phyloP scores from a whole-genome alignment of 2,888 invertebrate genomes.

The Chrysolina americana region DNA sequence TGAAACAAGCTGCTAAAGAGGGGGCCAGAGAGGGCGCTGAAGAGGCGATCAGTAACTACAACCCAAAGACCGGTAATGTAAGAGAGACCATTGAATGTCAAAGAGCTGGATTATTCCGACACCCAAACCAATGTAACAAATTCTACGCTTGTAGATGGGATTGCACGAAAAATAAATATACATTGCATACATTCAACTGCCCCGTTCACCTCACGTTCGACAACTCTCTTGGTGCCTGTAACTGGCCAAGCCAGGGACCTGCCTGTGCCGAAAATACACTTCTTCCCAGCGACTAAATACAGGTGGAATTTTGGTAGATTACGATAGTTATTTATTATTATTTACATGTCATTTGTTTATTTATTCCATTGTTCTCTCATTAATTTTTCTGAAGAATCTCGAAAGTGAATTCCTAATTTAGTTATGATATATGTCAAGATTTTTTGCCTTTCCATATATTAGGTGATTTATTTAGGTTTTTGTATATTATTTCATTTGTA shows the following conservation, averaged over 20 bases:
- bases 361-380: slow-evolving; percentile 51
- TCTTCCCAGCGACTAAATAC: slow-evolving; percentile 62
- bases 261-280: slow-evolving; percentile 81
- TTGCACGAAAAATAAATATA: slow-evolving; percentile 81
- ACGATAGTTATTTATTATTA: slow-evolving; percentile 27
- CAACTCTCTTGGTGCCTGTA: slow-evolving; percentile 82
- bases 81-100: slow-evolving; percentile 76
- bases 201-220: slow-evolving; percentile 86
- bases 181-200: slow-evolving; percentile 84
- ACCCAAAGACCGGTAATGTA: slow-evolving; percentile 68
- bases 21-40: slow-evolving; percentile 65
- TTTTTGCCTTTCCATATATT: slow-evolving; percentile 18
- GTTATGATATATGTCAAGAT: not conserved
- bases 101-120: slow-evolving; percentile 76
- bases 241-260: slow-evolving; percentile 87
- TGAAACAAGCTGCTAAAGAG: slow-evolving; percentile 63
- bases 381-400: slow-evolving; percentile 32
- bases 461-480: slow-evolving; percentile 9
- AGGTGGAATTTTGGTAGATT: not conserved
- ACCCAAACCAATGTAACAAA: slow-evolving; percentile 85
- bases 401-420: slow-evolving; percentile 1
- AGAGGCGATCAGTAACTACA: slow-evolving; percentile 63
- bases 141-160: slow-evolving; percentile 89
- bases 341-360: slow-evolving; percentile 48
- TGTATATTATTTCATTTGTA: slow-evolving; percentile 44